Evolutionary conservation across 2,888 invertebrate species (phyloP), one percentile per base, ranked within the genome.

Genomic region (Ellobium chinense): DNA sequence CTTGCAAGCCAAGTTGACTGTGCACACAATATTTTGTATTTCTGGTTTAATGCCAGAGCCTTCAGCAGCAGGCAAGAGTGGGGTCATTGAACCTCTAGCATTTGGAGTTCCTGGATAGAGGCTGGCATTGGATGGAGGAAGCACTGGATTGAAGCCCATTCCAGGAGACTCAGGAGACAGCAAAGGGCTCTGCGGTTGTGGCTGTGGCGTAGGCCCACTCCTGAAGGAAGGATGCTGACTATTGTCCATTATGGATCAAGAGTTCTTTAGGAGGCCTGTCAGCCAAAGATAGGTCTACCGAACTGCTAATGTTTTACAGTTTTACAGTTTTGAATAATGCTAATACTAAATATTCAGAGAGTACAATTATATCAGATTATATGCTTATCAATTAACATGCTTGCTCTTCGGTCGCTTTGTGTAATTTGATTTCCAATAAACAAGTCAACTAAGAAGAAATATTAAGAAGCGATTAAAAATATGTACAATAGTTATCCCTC

Each of bases 21-120:
- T 99, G 68, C 99, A 98, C 0, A 99, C 99, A 90, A 99, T 99
- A 91, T 99, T 99, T 92, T 98, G 98, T 91, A 98, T 93, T 91
- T 98, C 97, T 34, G 99, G 99, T 81, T 97, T 95, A 88, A 98
- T 98, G 74, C 97, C 97, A 76, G 98, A 97, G 7, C 98, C 98
- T 14, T 97, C 97, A n/a, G n/a, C n/a, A n/a, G n/a, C n/a, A 60
- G 93, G 93, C 37, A 90, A 91, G 65, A 89, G 93, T 56, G 98
- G 98, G 12, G 98, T 98, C 96, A 90, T 87, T 5, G 92, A 92
- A 0, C 90, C 91, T 39, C 97, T 96, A 29, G 97, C 97, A 5
- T 95, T 88, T 31, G 89, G 88, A 12, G 89, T 86, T 4, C 85
- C 84, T 37, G 89, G 89, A 70, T 88, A 89, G 21, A 89, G 69